Evolutionary conservation across 2,113 vertebrate genomes (phyloP).

Genomic region (Pluvialis apricaria): DNA sequence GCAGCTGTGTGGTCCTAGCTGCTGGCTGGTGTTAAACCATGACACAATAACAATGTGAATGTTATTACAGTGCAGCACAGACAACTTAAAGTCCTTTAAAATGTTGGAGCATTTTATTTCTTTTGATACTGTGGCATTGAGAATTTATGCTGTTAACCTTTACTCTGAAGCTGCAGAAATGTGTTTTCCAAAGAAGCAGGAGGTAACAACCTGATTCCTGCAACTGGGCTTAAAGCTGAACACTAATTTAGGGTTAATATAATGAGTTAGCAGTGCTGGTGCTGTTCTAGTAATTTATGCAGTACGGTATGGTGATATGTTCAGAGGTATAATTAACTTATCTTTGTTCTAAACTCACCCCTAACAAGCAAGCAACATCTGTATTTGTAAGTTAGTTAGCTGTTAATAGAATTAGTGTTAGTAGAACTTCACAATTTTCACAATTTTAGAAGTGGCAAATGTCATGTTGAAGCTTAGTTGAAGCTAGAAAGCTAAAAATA

Average conservation of each 20-base stretch:
- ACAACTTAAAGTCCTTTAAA: not conserved
- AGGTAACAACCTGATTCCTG: not conserved
- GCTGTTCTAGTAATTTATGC: not conserved
- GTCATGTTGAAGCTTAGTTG: not conserved
- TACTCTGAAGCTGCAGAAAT: not conserved
- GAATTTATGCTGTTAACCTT: not conserved
- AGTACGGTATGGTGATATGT: not conserved
- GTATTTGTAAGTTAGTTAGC: not conserved
- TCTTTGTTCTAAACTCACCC: not conserved
- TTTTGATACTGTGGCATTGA: not conserved
- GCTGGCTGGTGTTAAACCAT: too few species aligned
- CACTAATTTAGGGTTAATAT: not conserved
- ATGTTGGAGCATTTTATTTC: not conserved
- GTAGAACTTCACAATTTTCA: too few species aligned
- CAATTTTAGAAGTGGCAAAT: too few species aligned
- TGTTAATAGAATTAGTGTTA: too few species aligned
- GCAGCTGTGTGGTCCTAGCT: too few species aligned
- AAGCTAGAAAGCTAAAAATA: too few species aligned
- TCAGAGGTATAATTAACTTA: not conserved
- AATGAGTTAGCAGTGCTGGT: not conserved
- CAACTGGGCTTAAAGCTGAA: not conserved
- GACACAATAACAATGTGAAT: not conserved
- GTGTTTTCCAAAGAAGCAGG: not conserved
- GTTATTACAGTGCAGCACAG: not conserved
- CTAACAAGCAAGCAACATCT: not conserved